Conservation (phyloP, 2,888 invertebrate genomes). For the Agrochola lychnidis region DNA sequence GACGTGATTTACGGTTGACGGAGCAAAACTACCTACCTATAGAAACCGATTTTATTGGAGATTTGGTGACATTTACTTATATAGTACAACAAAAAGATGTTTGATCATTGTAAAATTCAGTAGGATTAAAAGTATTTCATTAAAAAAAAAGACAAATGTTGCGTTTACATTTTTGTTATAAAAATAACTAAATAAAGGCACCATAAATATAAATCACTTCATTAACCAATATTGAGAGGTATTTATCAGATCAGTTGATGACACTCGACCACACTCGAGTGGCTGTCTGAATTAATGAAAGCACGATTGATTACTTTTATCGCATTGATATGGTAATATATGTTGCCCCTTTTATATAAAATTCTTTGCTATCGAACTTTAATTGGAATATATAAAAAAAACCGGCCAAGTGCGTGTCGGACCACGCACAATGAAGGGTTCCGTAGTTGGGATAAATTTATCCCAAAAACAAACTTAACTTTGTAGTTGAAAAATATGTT, state of each 20-base stretch:
- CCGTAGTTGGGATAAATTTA: no score
- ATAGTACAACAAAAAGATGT: background rate
- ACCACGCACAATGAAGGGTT: no score
- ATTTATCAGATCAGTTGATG: constrained; percentile 64
- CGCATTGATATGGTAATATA: constrained; percentile 64
- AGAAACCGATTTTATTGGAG: background rate
- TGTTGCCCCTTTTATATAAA: constrained; percentile 27
- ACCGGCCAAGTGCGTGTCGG: no score
- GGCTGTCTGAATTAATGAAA: constrained; percentile 64
- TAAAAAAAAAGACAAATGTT: no score
- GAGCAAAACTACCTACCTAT: background rate
- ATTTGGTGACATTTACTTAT: background rate
- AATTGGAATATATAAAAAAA: background rate
- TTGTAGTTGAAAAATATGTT: no score
- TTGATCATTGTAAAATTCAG: constrained; percentile 9
- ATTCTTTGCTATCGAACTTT: constrained; percentile 27
- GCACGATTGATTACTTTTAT: constrained; percentile 69
- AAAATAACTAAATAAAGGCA: constrained; percentile 18
- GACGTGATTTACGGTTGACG: constrained; percentile 4
- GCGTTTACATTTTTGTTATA: background rate
- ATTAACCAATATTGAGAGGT: constrained; percentile 48
- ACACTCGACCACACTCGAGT: constrained; percentile 65
- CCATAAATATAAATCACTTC: constrained; percentile 38
- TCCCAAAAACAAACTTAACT: no score
- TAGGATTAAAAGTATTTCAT: constrained; percentile 6